Evolutionary conservation across 2,797 vertebrate genomes (phyloP).

Genomic region (Poecilia picta): DNA sequence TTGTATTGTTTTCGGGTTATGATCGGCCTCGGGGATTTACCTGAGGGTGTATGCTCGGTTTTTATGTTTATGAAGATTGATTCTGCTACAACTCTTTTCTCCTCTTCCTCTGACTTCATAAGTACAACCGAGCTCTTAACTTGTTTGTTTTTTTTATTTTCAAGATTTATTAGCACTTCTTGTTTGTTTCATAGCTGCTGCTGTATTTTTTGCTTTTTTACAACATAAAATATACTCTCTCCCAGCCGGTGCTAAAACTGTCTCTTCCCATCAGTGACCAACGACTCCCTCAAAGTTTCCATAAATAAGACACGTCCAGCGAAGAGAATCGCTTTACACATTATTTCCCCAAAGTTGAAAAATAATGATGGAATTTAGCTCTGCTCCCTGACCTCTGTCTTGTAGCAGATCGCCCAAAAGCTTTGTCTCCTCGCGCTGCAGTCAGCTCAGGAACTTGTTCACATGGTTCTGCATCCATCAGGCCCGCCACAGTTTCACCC

Average conservation of each 20-base stretch:
- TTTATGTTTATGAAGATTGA: slow-evolving; percentile 51
- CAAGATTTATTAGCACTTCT: slow-evolving; percentile 9
- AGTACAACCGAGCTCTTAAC: slow-evolving; percentile 8
- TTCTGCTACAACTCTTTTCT: slow-evolving; percentile 33
- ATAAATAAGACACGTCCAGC: slow-evolving; percentile 13
- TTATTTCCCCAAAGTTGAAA: slow-evolving; percentile 29
- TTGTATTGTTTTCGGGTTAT: slow-evolving; percentile 40
- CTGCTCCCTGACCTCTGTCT: slow-evolving; percentile 33
- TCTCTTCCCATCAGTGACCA: background rate
- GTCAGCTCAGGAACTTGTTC: slow-evolving; percentile 29
- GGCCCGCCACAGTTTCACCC: slow-evolving; percentile 24
- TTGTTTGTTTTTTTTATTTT: slow-evolving; percentile 18
- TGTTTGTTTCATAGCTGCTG: background rate
- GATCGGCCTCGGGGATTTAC: slow-evolving; percentile 30
- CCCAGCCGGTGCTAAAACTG: slow-evolving; percentile 14
- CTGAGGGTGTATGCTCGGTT: slow-evolving; percentile 37
- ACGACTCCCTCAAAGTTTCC: slow-evolving; percentile 16
- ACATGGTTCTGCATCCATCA: slow-evolving; percentile 15
- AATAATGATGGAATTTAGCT: slow-evolving; percentile 45
- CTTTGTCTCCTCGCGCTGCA: slow-evolving; percentile 25
- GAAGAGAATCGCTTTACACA: slow-evolving; percentile 15
- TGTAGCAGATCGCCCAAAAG: slow-evolving; percentile 13
- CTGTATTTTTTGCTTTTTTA: slow-evolving; percentile 13
- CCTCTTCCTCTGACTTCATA: slow-evolving; percentile 2
- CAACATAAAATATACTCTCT: background rate